Percentiles rank a stretch among this genome's conserved stretches.
Evolutionary conservation across 1,140 invertebrate species (phyloP).

Genomic region (Drosophila albomicans): DNA sequence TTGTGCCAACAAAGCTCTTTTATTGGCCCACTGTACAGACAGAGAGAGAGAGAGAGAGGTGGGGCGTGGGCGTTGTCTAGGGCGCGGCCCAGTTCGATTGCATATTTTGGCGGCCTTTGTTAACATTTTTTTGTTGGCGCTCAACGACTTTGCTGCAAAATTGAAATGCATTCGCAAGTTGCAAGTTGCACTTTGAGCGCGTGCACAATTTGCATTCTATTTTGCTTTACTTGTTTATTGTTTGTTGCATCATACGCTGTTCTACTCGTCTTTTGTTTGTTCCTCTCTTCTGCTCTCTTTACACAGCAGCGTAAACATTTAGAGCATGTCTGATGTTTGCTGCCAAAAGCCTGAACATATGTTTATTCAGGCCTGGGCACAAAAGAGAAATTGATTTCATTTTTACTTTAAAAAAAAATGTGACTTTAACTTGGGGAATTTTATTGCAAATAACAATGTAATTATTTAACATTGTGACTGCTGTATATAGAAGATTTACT

Average conservation of each 20-base stretch:
- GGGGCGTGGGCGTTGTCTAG: neutral
- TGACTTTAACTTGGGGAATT: too few species aligned
- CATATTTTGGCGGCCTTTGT: constrained; percentile 72
- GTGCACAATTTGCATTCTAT: constrained; percentile 50
- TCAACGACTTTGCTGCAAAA: constrained; percentile 55
- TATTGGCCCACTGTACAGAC: constrained; percentile 40
- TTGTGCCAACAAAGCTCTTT: constrained; percentile 74
- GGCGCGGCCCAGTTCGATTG: constrained; percentile 46
- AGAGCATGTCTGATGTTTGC: neutral
- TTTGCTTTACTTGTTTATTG: constrained; percentile 37
- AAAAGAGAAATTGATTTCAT: too few species aligned
- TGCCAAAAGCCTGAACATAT: neutral
- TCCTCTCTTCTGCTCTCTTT: neutral
- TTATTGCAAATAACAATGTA: too few species aligned
- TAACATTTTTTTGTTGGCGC: constrained; percentile 42
- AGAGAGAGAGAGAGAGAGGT: too few species aligned
- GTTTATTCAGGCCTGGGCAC: neutral
- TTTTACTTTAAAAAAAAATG: too few species aligned
- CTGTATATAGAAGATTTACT: too few species aligned
- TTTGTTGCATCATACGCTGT: constrained; percentile 5
- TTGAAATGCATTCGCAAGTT: constrained; percentile 68
- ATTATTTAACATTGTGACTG: too few species aligned
- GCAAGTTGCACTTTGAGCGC: constrained; percentile 50
- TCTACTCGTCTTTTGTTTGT: neutral
- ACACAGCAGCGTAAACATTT: neutral